Percentiles rank a stretch among this genome's conserved stretches.
These are phyloP conservation scores for Drosophila niveifrons DNA, from an alignment of 2,888 invertebrate genomes.

Conservation along the genomic window DNA sequence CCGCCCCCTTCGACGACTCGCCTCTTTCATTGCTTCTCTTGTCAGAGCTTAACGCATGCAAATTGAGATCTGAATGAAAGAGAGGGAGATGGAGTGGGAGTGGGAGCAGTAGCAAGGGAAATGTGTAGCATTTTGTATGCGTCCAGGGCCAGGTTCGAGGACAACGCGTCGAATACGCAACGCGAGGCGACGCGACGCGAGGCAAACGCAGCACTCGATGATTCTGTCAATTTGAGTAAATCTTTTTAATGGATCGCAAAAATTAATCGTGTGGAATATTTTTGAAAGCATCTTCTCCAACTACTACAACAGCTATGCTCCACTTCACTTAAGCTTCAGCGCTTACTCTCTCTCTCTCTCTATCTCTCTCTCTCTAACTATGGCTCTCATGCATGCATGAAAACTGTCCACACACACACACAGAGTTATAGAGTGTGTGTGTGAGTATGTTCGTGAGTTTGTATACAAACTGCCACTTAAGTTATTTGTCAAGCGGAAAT, in stretches of 20 bases:
- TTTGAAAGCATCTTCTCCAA: slow-evolving; percentile 49
- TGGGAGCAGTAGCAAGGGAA: slow-evolving; percentile 15
- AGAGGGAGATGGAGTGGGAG: background rate
- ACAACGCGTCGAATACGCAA: slow-evolving; percentile 45
- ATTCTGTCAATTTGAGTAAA: slow-evolving; percentile 81
- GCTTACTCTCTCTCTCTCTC: background rate
- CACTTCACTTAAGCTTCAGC: slow-evolving; percentile 2
- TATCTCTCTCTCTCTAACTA: no score
- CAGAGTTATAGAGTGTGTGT: background rate
- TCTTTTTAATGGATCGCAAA: slow-evolving; percentile 81
- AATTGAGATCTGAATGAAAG: slow-evolving; percentile 60
- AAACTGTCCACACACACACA: no score
- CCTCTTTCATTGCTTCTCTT: background rate
- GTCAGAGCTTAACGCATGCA: slow-evolving; percentile 68
- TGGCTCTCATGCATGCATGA: no score
- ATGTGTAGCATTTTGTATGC: slow-evolving; percentile 56
- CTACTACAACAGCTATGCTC: background rate
- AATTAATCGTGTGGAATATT: slow-evolving; percentile 80
- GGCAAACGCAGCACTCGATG: slow-evolving; percentile 52
- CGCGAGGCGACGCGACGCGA: slow-evolving; percentile 12
- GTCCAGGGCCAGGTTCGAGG: slow-evolving; percentile 62
- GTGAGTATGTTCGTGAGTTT: slow-evolving; percentile 35
- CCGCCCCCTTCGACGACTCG: background rate
- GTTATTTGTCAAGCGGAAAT: slow-evolving; percentile 78
- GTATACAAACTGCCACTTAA: slow-evolving; percentile 71